A percentile compares a stretch with the other conserved stretches of the same genome.
Evolutionary conservation across 2,797 vertebrate species (phyloP).

Genomic region (Pempheris klunzingeri): DNA sequence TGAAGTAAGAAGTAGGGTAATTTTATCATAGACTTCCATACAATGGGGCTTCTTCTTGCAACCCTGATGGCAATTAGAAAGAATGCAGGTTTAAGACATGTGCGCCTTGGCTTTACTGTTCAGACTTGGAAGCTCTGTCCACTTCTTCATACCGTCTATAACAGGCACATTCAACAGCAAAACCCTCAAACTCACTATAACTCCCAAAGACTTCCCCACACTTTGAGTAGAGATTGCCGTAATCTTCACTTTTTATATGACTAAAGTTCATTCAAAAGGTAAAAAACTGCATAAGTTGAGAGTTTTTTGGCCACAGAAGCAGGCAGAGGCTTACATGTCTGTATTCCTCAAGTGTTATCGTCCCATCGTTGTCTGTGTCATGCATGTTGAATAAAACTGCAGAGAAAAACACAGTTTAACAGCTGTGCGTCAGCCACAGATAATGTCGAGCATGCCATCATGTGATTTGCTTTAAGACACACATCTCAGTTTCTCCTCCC

Average conservation of each 20-base stretch:
- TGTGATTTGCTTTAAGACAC: conserved; percentile 37
- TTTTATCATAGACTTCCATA: too few species aligned
- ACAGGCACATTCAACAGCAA: not conserved
- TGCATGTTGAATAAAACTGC: conserved; percentile 99
- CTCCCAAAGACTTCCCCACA: not conserved
- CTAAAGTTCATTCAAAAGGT: not conserved
- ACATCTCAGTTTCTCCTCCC: conserved; percentile 94
- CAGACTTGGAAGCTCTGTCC: too few species aligned
- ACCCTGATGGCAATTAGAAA: too few species aligned
- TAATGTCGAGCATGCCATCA: not conserved
- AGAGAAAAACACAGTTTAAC: conserved; percentile 32
- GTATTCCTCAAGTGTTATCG: conserved; percentile 95
- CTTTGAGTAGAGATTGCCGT: not conserved
- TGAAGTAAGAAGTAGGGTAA: too few species aligned
- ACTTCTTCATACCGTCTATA: too few species aligned
- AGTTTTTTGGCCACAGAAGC: not conserved
- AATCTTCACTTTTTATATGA: not conserved
- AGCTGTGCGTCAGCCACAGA: not conserved
- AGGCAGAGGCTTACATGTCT: conserved; percentile 89
- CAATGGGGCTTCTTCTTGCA: too few species aligned
- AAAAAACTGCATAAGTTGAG: not conserved
- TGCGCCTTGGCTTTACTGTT: too few species aligned
- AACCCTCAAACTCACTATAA: not conserved
- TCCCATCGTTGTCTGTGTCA: conserved; percentile 94
- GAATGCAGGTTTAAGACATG: too few species aligned